Percentiles rank a stretch among this genome's conserved stretches.
Evolutionary conservation across 1,140 invertebrate genomes (phyloP).

Genomic region (Probaryconus sp.): DNA sequence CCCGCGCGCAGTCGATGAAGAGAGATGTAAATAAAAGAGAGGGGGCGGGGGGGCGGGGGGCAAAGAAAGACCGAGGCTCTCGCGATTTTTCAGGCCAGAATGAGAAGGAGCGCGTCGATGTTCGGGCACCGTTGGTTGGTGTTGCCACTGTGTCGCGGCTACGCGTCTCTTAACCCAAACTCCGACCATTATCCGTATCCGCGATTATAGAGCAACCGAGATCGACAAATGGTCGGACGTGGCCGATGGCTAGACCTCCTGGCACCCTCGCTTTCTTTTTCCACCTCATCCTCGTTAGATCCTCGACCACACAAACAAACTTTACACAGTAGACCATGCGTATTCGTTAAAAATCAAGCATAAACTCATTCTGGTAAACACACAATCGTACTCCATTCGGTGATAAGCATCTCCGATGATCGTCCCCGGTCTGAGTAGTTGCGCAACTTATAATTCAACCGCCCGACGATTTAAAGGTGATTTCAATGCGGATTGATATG

Average conservation of each 20-base stretch:
- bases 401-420: too few relatives aligned
- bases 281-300: conserved; percentile 15
- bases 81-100: too few relatives aligned
- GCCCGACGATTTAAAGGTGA: too few relatives aligned
- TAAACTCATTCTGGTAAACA: too few relatives aligned
- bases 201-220: conserved; percentile 67
- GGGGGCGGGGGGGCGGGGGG: not conserved
- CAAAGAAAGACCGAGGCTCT: too few relatives aligned
- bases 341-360: not conserved
- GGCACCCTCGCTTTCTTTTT: conserved; percentile 42
- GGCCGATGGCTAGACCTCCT: conserved; percentile 58
- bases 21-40: not conserved
- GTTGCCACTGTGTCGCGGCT: conserved; percentile 38
- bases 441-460: too few relatives aligned
- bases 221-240: conserved; percentile 62
- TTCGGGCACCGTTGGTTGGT: conserved; percentile 3
- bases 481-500: too few relatives aligned
- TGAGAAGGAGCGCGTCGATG: conserved; percentile 19
- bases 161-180: conserved; percentile 62
- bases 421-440: too few relatives aligned
- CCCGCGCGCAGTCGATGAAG: not conserved
- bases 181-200: conserved; percentile 65
- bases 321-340: conserved; percentile 37
- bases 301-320: conserved; percentile 63
- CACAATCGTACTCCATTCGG: too few relatives aligned